Evolutionary conservation across 2,888 invertebrate species (phyloP), one percentile per base, ranked within the genome.

Genomic region (Schizaphis graminum): DNA sequence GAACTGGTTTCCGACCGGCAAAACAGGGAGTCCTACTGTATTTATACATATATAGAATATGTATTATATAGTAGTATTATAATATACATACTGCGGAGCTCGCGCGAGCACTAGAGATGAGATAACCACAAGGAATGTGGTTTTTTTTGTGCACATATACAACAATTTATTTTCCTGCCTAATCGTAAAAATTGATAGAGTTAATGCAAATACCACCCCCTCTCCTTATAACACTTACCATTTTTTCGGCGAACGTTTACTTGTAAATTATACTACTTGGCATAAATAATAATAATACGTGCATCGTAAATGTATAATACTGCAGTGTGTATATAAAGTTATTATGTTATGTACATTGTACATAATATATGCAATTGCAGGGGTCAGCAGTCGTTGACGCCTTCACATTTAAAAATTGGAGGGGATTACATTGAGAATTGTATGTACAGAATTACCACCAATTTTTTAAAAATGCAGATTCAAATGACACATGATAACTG

Each of bases 71-170:
- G 86, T 57, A 57, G 57, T 92, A 92, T n/a, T 87, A 86, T 47
- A 85, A 35, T 3, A 47, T 10, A 53, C 21, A 57, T 84, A 44
- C 89, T 16, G 53, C 84, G 49, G 67, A 53, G 67, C 92, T 61
- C 41, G n/a, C 92, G n/a, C 53, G n/a, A 53, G n/a, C 88, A 67
- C 88, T 77, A 44, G n/a, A 94, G 94, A 94, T 94, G 94, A 94
- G 94, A 94, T 94, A 94, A 94, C 90, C 86, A 67, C 91, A 44
- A 49, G 86, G 94, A 90, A 94, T 94, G 94, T 57, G 56, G 91
- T 93, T 86, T 91, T 56, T 89, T 77, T 28, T 91, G 90, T 53
- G 94, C 91, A 94, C 87, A 61, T 56, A 53, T 2, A 84, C 53
- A 91, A 35, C 28, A 92, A 87, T 87, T 88, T 93, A 93, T 93